These are phyloP conservation scores for Acleris literana DNA, from an alignment of 2,888 invertebrate species.

Conservation along the genomic window DNA sequence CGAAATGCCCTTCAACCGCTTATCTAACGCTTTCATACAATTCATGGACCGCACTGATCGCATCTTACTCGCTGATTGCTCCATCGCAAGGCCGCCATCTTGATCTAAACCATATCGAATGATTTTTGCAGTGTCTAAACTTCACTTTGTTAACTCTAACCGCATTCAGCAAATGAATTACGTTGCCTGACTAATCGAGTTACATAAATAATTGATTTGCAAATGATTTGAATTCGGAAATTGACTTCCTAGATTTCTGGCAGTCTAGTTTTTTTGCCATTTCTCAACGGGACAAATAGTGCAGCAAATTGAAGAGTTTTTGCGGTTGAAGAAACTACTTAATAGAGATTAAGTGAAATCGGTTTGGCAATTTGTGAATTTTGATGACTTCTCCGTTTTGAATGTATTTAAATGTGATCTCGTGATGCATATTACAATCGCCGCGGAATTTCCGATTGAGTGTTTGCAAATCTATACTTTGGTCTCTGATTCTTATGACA, in stretches of 20 bases:
- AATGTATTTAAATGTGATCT: too few species aligned
- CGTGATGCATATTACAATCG: too few species aligned
- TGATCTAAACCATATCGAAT: too few species aligned
- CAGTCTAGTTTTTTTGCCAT: too few species aligned
- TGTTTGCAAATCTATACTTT: too few species aligned
- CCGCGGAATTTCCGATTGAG: too few species aligned
- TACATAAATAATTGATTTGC: conserved; percentile 3
- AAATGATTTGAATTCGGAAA: conserved; percentile 8
- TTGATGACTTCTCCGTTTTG: too few species aligned
- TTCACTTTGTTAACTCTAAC: too few species aligned
- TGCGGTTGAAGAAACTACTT: conserved; percentile 11
- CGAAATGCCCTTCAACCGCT: conserved; percentile 29
- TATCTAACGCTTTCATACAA: conserved; percentile 21
- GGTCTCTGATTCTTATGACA: too few species aligned
- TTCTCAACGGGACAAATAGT: conserved; percentile 4
- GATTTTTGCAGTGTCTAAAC: too few species aligned
- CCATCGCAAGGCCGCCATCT: too few species aligned
- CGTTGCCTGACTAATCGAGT: background rate
- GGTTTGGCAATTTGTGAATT: conserved; percentile 6
- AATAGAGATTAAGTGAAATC: conserved; percentile 8
- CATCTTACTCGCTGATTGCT: too few species aligned
- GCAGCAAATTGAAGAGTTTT: conserved; percentile 17
- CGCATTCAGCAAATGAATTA: background rate
- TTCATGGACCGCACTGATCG: background rate
- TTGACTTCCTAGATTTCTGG: conserved; percentile 4